Base-by-base conservation (phyloP, 2,797 vertebrate genomes). In the Neostethus bicornis region DNA sequence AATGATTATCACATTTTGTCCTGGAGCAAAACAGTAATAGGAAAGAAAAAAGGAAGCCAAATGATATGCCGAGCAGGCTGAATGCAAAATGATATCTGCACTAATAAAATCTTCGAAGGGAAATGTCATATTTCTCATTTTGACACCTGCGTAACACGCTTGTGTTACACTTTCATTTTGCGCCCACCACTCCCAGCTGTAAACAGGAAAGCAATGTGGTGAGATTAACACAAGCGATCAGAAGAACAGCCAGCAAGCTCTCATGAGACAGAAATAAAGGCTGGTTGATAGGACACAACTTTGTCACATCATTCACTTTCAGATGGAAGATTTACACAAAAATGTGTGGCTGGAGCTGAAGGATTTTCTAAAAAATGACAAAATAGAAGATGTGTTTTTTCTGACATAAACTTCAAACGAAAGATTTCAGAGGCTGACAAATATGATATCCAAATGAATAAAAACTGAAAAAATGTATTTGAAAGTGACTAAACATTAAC, bases 41-140 rank as follows among this genome's bases (percentile, higher is more conserved):
- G n/a, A n/a, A 66, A 52, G 24, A 63, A 67, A 58, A 42, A 37
- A 35, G 53, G 54, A 38, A 53, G 57, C 55, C 48, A 25, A 20
- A 66, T 75, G 74, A 80, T 76, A 74, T 55, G 51, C 70, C 49
- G 79, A 53, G 64, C 68, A 50, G 67, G 53, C 69, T 63, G 75
- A 77, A 81, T 77, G 63, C 78, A 73, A 75, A 83, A 80, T 73
- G 35, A 81, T 84, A 83, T 82, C 74, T 73, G 70, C 76, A 58
- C 77, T 81, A 80, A 85, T 86, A 77, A 80, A 79, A 80, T 84
- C 77, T 85, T 80, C 20, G 72, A 77, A 68, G 75, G 81, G 80
- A 86, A 85, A 87, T 88, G 87, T 87, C 76, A 84, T 80, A 79
- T 86, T 86, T 86, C 77, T 86, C 74, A 79, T 83, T 87, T 77